Base-by-base conservation (phyloP, 1,140 invertebrate genomes). In the Streblospio benedicti region DNA sequence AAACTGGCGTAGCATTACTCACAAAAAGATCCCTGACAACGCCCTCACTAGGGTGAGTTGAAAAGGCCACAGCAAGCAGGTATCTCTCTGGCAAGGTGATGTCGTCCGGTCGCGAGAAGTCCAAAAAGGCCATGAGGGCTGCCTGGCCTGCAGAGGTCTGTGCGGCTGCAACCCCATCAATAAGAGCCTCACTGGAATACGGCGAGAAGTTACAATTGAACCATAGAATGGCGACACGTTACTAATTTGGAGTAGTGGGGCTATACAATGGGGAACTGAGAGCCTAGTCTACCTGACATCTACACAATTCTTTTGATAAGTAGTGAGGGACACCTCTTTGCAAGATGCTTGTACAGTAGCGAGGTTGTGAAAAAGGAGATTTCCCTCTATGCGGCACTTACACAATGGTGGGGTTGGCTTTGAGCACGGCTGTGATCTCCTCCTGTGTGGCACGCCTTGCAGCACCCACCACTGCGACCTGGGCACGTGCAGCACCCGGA, bases 121-220 rank as follows among this genome's bases (percentile, higher is more conserved):
- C 60, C 14, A 77, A 45, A 4, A 76, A 60, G 6, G 72, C 71
- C 61, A 73, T 69, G 23, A 74, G 23, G 6, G 75, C 72, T 38
- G 61, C 45, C 51, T 70, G 67, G 14, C 69, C 61, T 32, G 66
- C 57, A 6, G 61, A 58, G n/a, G 74, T 76, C 67, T 77, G 75
- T 4, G 74, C 64, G 18, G 72, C 74, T n/a, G 63, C 65, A n/a
- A 66, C 71, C n/a, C 71, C 59, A 62, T 77, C 75, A 23, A 77
- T 67, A 33, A 77, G 56, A 61, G 74, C 70, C 12, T 65, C 61
- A 9, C 75, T 76, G 59, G 20, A 64, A 59, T 41, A 18, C 25
- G 4, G 6, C 20, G 18, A 4, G 4, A 4, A 25, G 18, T 6
- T 32, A n/a, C 2, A 43, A 27, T n/a, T 27, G 25, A n/a, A 25